Evolutionary conservation across 1,140 invertebrate species (phyloP).

Genomic region (Pseudomyrmex cubaensis): DNA sequence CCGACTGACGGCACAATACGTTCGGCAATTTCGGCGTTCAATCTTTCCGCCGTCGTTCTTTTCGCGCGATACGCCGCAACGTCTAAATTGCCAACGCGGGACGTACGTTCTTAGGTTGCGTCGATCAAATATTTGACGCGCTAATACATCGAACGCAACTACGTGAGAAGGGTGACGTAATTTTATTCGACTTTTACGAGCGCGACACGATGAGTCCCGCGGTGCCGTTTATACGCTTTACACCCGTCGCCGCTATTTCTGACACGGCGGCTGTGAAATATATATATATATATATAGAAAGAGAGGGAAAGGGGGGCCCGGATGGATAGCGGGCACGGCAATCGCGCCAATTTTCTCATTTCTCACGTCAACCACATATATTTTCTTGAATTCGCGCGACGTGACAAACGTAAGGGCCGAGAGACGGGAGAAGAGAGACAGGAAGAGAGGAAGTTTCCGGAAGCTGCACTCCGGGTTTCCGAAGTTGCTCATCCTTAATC

Average conservation of each 20-base stretch:
- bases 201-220: slow-evolving; percentile 31
- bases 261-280: slow-evolving; percentile 16
- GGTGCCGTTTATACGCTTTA: slow-evolving; percentile 18
- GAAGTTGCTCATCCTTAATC: slow-evolving; percentile 73
- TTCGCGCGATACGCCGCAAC: background rate
- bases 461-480: slow-evolving; percentile 31
- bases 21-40: background rate
- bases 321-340: background rate
- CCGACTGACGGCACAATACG: background rate
- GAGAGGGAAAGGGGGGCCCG: too few relatives aligned
- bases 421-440: slow-evolving; percentile 29
- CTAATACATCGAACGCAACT: background rate
- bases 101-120: slow-evolving; percentile 11
- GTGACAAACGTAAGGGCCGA: slow-evolving; percentile 54
- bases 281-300: background rate
- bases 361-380: slow-evolving; percentile 58
- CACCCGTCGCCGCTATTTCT: background rate
- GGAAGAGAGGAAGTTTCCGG: slow-evolving; percentile 47
- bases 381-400: slow-evolving; percentile 55
- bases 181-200: slow-evolving; percentile 54
- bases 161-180: background rate
- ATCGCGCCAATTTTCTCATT: slow-evolving; percentile 55
- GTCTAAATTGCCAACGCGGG: slow-evolving; percentile 1
- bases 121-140: slow-evolving; percentile 19
- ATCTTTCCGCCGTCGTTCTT: background rate